Evolutionary conservation across 2,888 invertebrate genomes (phyloP), one percentile per base, ranked within the genome.

Genomic region (Macroteleia sp.): DNA sequence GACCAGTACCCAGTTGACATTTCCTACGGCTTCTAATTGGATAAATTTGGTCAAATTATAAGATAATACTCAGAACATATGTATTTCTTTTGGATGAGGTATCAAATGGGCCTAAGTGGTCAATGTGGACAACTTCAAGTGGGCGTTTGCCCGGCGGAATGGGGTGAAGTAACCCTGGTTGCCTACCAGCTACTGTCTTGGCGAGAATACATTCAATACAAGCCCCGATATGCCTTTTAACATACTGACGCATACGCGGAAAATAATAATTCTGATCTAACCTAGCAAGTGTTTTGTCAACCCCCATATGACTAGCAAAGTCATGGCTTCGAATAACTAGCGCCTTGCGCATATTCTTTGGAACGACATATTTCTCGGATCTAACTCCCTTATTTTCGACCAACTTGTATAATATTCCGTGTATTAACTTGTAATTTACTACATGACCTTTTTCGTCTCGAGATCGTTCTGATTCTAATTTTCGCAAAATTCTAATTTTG

Each of bases 131-230:
- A 4, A 46, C 28, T n/a, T 36, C 79, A 46, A 82, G 81, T 0
- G 81, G 82, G 19, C 79, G 5, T 14, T 32, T 32, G 0, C 78
- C 82, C 1, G 77, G 76, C 3, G 75, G 70, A 14, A 82, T 79
- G 5, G 75, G 56, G 8, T 67, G 46, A 1, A 67, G 12, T 28
- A 32, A 20, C 16, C 67, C 67, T 0, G 22, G 8, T 17, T 79
- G 36, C 4, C 61, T 57, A 14, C 81, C 80, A 0, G 61, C 42
- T 56, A 42, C 57, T 1, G 14, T 34, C 46, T 69, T 69, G 0
- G 48, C 36, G 1, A 50, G 22, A 14, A 57, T 14, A 20, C 57
- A 69, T n/a, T 57, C 41, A 2, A 69, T 2, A 14, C 56, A 57
- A 10, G 6, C 8, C 5, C 3, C n/a, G 2, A 69, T 48, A 17